Evolutionary conservation across 1,140 invertebrate genomes (phyloP).

Genomic region (Drosophila sulfurigaster): DNA sequence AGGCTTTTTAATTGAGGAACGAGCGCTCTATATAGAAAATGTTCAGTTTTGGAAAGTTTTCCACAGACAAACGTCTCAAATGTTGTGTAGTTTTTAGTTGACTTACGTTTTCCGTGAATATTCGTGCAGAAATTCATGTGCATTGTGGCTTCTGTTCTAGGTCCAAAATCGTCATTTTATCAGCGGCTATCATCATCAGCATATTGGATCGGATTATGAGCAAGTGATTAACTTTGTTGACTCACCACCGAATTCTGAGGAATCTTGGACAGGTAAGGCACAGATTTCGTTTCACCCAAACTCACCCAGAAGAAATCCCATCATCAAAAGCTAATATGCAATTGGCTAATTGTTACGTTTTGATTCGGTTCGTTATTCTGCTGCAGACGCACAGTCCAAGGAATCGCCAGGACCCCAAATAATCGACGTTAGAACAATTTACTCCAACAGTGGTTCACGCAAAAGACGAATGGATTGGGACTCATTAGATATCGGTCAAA

Average conservation of each 20-base stretch:
- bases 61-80: background rate
- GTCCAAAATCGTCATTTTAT: conserved; percentile 80
- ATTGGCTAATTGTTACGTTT: conserved; percentile 57
- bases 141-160: conserved; percentile 35
- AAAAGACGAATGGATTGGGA: conserved; percentile 85
- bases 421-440: conserved; percentile 84
- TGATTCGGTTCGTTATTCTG: conserved; percentile 31
- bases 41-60: conserved; percentile 33
- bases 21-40: conserved; percentile 9
- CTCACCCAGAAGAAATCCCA: too few relatives aligned
- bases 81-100: background rate
- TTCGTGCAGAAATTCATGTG: too few relatives aligned
- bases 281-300: background rate
- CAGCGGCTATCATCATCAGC: conserved; percentile 82
- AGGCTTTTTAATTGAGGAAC: conserved; percentile 45
- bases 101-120: background rate
- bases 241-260: conserved; percentile 83
- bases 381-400: conserved; percentile 77
- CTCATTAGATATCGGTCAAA: conserved; percentile 83
- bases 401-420: conserved; percentile 82
- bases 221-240: conserved; percentile 84
- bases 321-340: too few relatives aligned
- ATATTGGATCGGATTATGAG: conserved; percentile 83
- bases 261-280: conserved; percentile 84
- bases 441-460: conserved; percentile 77